These are phyloP conservation scores for Marisa cornuarietis DNA, from an alignment of 1,140 invertebrate species.

Conservation along the genomic window DNA sequence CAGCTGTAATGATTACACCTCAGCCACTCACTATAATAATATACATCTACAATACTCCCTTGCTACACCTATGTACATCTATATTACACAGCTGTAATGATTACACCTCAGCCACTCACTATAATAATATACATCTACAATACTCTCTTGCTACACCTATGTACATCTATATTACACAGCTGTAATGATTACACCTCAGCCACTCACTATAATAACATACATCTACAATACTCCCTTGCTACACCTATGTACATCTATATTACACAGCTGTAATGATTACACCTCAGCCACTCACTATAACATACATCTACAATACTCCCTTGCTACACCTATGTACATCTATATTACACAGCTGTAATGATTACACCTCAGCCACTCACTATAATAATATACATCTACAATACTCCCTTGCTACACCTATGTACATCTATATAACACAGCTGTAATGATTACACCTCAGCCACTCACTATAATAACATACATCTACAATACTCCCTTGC, in stretches of 20 bases:
- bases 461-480: neutral
- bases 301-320: no score
- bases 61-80: slow-evolving; percentile 81
- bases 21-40: slow-evolving; percentile 74
- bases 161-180: neutral
- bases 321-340: neutral
- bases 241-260: no score
- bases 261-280: no score
- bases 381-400: no score
- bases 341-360: no score
- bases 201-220: no score
- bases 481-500: neutral
- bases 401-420: neutral
- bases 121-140: neutral
- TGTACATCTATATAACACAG: no score
- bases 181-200: neutral
- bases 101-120: neutral
- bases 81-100: slow-evolving; percentile 73
- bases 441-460: slow-evolving; percentile 33
- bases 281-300: no score
- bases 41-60: no score
- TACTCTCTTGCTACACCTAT: neutral
- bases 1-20: neutral
- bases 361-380: no score
- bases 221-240: no score